Base-by-base conservation (phyloP, 1,140 invertebrate species). In the Euura saliciscinereae region DNA sequence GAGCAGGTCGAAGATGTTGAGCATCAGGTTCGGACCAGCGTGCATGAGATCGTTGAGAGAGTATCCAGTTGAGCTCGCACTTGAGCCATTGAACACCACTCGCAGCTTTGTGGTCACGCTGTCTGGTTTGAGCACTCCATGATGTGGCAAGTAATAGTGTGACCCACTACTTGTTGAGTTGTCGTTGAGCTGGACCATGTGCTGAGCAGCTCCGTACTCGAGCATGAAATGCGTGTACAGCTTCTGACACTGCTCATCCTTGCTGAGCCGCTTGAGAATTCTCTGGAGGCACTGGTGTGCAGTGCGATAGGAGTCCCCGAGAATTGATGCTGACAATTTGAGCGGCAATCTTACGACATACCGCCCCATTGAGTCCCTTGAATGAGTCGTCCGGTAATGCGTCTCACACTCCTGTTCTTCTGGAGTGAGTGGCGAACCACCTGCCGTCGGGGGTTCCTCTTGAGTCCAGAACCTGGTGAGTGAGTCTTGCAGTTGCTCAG, bases 201-300 rank as follows among this genome's bases (percentile, higher is more conserved):
- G 77, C 6, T 74, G 73, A 6, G 79, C 66, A 0, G 67, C 2
- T 45, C 73, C 11, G 68, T 80, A 81, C 73, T 83, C 76, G 13
- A 75, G 28, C 75, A 84, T 76, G 70, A 82, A 80, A 43, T 72
- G 44, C 7, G n/a, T 11, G 71, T 84, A 82, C 65, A 72, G 6
- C 43, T 44, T 8, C 68, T 74, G 69, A 8, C 72, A 43, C 8
- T 72, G 44, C 6, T 68, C 70, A 44, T 77, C 28, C 28, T 28
- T 28, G 28, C 28, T 28, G 28, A 28, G 28, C 1, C 28, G 28
- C 1, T 28, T 28, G 28, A 28, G 28, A 28, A 28, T 28, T 28
- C 28, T 28, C 28, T 28, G 28, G 28, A 28, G 28, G 28, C 28
- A 28, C 28, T 28, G 28, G 28, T 28, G 28, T 28, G 28, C 28